Base-by-base conservation (phyloP, 1,140 invertebrate genomes). In the Berghia stephanieae region DNA sequence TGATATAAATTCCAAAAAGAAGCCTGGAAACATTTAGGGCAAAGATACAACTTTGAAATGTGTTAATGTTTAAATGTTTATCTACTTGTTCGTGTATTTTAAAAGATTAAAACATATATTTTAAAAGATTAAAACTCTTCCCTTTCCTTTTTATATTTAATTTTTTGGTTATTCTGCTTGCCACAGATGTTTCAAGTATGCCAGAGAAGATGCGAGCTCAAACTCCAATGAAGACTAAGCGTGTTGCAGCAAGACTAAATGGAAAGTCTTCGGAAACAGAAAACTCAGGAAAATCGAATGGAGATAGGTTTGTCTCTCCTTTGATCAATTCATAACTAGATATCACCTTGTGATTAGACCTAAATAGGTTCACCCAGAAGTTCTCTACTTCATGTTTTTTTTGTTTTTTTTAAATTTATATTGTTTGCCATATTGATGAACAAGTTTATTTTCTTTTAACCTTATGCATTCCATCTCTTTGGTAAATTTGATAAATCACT, bases 171-270 rank as follows among this genome's bases (percentile, higher is more conserved):
- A 10, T 49, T 10, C n/a, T 49, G 10, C 10, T 49, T 49, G 2
- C 34, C 77, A 16, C 78, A 83, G 82, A 82, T 79, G 67, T 76
- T 27, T 70, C 63, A n/a, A 82, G 79, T 40, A 69, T 83, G 55
- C 82, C 83, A 57, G 78, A 81, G 57, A 73, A 78, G 79, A 80
- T 74, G 18, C 63, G 77, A 13, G 81, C 81, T 18, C 81, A 70
- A 57, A 85, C 83, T 18, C 84, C 84, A 13, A 76, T 79, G 55
- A 81, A 84, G 43, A 79, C 83, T 0, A 85, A 82, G 46, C 78
- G 82, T 27, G 78, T 83, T 75, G 83, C 83, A 63, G 84, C 83
- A 21, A 81, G 79, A 36, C 71, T 85, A 13, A 80, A 81, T 76
- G 83, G 82, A 18, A 79, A 79, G 42, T 80, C 81, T 1, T 82